These are phyloP conservation scores for Oryzias celebensis DNA, from an alignment of 2,113 vertebrate genomes.

Conservation along the genomic window DNA sequence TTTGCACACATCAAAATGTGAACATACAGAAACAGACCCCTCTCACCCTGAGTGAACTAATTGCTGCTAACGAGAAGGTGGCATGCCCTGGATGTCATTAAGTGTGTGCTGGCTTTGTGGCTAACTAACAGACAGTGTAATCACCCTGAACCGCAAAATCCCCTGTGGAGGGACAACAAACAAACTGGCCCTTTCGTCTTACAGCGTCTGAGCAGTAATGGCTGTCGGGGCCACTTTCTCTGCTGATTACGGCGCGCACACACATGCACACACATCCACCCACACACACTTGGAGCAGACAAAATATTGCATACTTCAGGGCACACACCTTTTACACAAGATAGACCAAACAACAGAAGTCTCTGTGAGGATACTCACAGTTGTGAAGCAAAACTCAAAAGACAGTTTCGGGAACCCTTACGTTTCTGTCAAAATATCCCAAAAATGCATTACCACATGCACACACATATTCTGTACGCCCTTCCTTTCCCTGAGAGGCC, in stretches of 20 bases:
- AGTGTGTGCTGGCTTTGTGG: constrained; percentile 63
- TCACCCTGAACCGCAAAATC: constrained; percentile 50
- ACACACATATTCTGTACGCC: not conserved
- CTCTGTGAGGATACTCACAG: not conserved
- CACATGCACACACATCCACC: constrained; percentile 16
- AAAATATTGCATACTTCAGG: constrained; percentile 43
- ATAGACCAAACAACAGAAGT: constrained; percentile 31
- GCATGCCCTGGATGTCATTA: constrained; percentile 42
- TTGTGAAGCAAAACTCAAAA: not conserved
- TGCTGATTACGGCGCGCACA: constrained; percentile 40
- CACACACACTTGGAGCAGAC: constrained; percentile 29
- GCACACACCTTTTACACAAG: constrained; percentile 19
- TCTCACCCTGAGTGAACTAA: constrained; percentile 30
- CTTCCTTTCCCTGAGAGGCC: constrained; percentile 23
- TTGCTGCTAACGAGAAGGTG: constrained; percentile 38
- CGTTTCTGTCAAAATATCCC: not conserved
- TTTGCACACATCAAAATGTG: not conserved
- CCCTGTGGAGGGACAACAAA: constrained; percentile 39
- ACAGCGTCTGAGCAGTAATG: constrained; percentile 50
- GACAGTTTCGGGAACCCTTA: not conserved
- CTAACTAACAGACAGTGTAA: constrained; percentile 68
- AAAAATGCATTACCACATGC: constrained; percentile 7
- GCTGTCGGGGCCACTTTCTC: constrained; percentile 56
- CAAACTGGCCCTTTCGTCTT: constrained; percentile 34
- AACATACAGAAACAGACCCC: constrained; percentile 10